phyloP scores from a whole-genome alignment of 2,797 vertebrate genomes.

The Leptatherina wallacei region DNA sequence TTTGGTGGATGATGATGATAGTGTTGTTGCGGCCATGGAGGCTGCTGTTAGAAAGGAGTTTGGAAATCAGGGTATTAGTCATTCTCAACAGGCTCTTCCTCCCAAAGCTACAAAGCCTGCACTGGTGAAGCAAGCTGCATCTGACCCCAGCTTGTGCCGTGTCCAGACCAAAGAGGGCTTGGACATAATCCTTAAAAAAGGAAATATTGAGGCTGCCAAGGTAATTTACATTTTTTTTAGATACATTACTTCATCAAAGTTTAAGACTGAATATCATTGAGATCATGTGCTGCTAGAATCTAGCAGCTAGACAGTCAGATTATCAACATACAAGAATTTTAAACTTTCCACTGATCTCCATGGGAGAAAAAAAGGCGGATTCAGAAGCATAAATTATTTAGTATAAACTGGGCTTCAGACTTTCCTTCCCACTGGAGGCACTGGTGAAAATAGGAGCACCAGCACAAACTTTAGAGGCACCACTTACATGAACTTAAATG shows the following conservation, averaged over 20 bases:
- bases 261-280: neutral
- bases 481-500: too few relatives aligned
- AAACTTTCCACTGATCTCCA: too few relatives aligned
- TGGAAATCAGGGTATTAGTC: constrained; percentile 42
- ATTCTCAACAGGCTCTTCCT: neutral
- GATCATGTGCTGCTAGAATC: too few relatives aligned
- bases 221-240: constrained; percentile 74
- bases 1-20: constrained; percentile 79
- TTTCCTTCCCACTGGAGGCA: too few relatives aligned
- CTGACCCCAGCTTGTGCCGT: constrained; percentile 22
- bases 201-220: constrained; percentile 77
- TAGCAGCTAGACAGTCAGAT: too few relatives aligned
- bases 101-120: neutral
- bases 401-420: too few relatives aligned
- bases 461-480: too few relatives aligned
- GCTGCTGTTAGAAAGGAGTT: constrained; percentile 68
- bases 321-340: too few relatives aligned
- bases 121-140: neutral
- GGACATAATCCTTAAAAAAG: constrained; percentile 76
- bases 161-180: constrained; percentile 85
- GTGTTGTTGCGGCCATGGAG: constrained; percentile 67
- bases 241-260: neutral
- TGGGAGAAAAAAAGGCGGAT: too few relatives aligned
- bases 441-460: too few relatives aligned
- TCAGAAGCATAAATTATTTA: too few relatives aligned